Evolutionary conservation across 2,797 vertebrate genomes (phyloP).

Genomic region (Crossoptilon crossoptilon): DNA sequence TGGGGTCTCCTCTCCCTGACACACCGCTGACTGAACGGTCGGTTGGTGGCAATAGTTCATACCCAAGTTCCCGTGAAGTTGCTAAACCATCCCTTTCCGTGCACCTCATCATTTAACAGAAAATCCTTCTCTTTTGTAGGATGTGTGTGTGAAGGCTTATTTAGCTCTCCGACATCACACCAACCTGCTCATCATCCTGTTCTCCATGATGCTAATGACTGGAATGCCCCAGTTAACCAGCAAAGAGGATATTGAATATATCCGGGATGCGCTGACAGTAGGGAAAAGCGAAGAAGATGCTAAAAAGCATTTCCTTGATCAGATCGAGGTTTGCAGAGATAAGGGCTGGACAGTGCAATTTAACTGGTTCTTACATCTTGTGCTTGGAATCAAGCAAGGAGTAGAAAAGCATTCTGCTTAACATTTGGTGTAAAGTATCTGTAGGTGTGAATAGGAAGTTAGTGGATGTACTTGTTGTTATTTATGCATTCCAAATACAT

Average conservation of each 20-base stretch:
- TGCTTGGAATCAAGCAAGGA: conserved; percentile 97
- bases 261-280: conserved; percentile 94
- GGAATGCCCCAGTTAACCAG: conserved; percentile 98
- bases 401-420: conserved; percentile 95
- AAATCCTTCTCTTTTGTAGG: conserved; percentile 76
- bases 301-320: conserved; percentile 94
- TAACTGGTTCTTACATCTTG: conserved; percentile 98
- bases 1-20: not conserved
- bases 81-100: not conserved
- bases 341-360: conserved; percentile 99
- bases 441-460: conserved; percentile 22
- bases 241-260: conserved; percentile 98
- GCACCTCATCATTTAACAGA: not conserved
- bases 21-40: not conserved
- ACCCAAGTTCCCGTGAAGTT: not conserved
- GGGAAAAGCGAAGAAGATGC: conserved; percentile 92
- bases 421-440: conserved; percentile 13
- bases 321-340: conserved; percentile 98
- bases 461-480: conserved; percentile 16
- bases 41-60: not conserved
- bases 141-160: conserved; percentile 94
- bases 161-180: conserved; percentile 96
- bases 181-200: conserved; percentile 96
- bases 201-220: conserved; percentile 99
- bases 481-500: conserved; percentile 52